Conservation (phyloP, 2,113 vertebrate species). For the Larimichthys polyactis region DNA sequence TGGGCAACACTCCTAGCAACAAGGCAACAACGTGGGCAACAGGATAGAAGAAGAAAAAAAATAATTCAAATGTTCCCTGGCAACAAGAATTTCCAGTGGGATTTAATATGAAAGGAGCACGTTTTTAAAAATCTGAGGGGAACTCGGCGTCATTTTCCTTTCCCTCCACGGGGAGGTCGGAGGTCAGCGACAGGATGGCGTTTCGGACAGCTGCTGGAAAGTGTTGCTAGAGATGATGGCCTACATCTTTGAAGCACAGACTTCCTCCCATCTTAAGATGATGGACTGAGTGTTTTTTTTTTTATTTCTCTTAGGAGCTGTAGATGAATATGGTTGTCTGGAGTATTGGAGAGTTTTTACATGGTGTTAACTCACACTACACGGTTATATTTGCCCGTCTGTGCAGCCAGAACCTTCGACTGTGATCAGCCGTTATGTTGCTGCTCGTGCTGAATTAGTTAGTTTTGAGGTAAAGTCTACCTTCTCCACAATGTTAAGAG, state of each 20-base stretch:
- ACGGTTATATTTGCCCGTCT: too few species aligned
- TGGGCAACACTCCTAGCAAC: conserved; percentile 69
- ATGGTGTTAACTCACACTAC: too few species aligned
- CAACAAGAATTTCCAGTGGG: conserved; percentile 54
- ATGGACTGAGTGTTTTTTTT: not conserved
- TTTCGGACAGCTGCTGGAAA: not conserved
- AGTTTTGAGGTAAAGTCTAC: too few species aligned
- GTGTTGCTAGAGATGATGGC: not conserved
- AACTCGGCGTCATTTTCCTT: conserved; percentile 8
- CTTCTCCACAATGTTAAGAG: too few species aligned
- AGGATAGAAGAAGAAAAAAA: not conserved
- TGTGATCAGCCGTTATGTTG: too few species aligned
- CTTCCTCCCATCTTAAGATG: not conserved
- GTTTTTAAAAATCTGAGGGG: conserved; percentile 21
- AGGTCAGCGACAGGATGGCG: not conserved
- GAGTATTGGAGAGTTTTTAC: too few species aligned
- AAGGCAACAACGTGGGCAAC: conserved; percentile 58
- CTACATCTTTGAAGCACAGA: not conserved
- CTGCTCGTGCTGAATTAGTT: too few species aligned
- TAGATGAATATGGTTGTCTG: too few species aligned
- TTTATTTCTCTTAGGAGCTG: not conserved
- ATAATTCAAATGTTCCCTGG: conserved; percentile 56
- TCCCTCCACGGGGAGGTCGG: conserved; percentile 20
- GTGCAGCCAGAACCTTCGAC: too few species aligned
- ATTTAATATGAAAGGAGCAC: conserved; percentile 30